Base-by-base conservation (phyloP, 2,888 invertebrate genomes). In the Ectobius pallidus region DNA sequence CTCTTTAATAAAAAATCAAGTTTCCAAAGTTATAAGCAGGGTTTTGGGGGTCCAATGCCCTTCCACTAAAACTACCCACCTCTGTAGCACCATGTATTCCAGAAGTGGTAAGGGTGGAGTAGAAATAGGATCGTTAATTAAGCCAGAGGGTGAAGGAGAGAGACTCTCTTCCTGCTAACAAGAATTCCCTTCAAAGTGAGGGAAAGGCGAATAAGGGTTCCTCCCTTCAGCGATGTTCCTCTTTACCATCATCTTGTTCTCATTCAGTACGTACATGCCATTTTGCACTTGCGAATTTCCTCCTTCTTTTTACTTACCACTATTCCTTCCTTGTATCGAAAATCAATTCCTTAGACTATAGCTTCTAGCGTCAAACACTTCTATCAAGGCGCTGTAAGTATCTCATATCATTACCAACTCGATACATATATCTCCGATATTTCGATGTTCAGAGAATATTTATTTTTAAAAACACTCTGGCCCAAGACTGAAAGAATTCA, bases 121-220 rank as follows among this genome's bases (percentile, higher is more conserved):
- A n/a, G n/a, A 30, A 16, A 65, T 22, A 4, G 27, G 65, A 46
- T 65, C 65, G 65, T 65, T 65, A 65, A 65, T 65, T 65, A 65
- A 65, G 46, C 65, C 44, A 18, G 16, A 42, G 65, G 22, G 65
- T 27, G n/a, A 65, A 44, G 44, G 46, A 27, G 39, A 61, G 30
- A 7, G 16, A 14, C 63, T n/a, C n/a, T 63, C 39, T 25, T 20
- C 22, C 20, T 25, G 55, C 14, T 65, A 25, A 27, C 18, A 44
- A 42, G 42, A 44, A 44, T 44, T 65, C n/a, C 25, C 44, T 46
- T 46, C 44, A 25, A 42, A 44, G 20, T 27, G 30, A 65, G 44
- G 22, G 62, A n/a, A 42, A 42, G 63, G 62, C 20, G 30, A n/a
- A 62, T n/a, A n/a, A 2, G 25, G 6, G 34, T 39, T 20, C 39